A percentile compares a stretch with the other conserved stretches of the same genome.
These are phyloP conservation scores for Polyodon spathula DNA, from an alignment of 2,113 vertebrate genomes.

Conservation along the genomic window DNA sequence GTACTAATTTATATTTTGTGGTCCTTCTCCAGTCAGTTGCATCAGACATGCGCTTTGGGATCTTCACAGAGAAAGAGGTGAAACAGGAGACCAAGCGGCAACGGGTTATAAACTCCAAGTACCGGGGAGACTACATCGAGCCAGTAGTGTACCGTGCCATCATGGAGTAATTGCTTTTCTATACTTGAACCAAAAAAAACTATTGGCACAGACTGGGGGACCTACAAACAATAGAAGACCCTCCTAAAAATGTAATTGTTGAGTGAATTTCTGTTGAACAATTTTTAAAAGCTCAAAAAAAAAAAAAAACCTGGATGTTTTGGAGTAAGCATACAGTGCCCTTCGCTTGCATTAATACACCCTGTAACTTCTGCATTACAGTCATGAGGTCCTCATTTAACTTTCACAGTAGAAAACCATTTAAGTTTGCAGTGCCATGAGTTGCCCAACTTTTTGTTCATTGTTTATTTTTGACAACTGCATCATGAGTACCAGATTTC, in stretches of 20 bases:
- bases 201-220: not conserved
- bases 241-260: constrained; percentile 16
- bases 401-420: too few species aligned
- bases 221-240: constrained; percentile 3
- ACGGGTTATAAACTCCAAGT: constrained; percentile 89
- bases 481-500: too few species aligned
- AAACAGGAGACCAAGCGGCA: constrained; percentile 89
- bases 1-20: not conserved
- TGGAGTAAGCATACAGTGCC: not conserved
- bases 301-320: not conserved
- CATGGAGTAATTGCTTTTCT: constrained; percentile 71
- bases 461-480: too few species aligned
- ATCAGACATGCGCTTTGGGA: constrained; percentile 95
- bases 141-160: constrained; percentile 86
- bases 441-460: not conserved
- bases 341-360: not conserved
- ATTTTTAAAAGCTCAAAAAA: not conserved
- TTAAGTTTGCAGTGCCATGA: not conserved
- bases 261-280: not conserved
- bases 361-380: not conserved
- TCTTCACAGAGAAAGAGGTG: constrained; percentile 82
- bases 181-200: not conserved
- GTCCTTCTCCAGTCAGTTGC: constrained; percentile 74
- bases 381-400: too few species aligned
- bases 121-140: constrained; percentile 91